Evolutionary conservation across 2,113 vertebrate genomes (phyloP).

Genomic region (Laticauda colubrina): DNA sequence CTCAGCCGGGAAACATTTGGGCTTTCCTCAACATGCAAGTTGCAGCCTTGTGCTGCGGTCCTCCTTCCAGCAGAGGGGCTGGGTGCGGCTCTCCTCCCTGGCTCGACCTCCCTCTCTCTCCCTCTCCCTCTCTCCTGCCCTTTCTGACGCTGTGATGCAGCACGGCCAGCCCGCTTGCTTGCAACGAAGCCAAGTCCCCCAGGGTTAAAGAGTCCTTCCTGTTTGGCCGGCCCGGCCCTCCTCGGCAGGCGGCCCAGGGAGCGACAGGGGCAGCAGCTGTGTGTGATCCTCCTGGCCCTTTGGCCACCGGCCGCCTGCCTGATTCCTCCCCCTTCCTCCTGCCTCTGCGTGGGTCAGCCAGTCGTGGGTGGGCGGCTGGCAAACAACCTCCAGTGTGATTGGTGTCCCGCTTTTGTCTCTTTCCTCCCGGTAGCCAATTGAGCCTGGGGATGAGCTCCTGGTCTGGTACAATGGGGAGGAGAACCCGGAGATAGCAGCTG

Average conservation of each 20-base stretch:
- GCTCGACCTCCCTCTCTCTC: neutral
- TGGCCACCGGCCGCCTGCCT: conserved; percentile 49
- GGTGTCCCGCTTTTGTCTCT: conserved; percentile 71
- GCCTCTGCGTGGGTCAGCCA: neutral
- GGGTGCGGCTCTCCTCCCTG: neutral
- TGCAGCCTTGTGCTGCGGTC: conserved; percentile 7
- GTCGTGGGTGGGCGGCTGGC: conserved; percentile 18
- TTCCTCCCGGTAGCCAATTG: conserved; percentile 81
- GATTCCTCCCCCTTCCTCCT: conserved; percentile 58
- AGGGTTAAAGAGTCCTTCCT: conserved; percentile 53
- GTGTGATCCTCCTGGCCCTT: conserved; percentile 42
- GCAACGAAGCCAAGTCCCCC: neutral
- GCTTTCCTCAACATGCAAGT: neutral
- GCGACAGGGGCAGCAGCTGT: conserved; percentile 54
- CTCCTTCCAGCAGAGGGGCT: conserved; percentile 60
- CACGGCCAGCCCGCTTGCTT: neutral
- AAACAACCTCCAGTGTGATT: conserved; percentile 78
- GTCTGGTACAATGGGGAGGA: conserved; percentile 97
- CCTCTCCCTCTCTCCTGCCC: too few species aligned
- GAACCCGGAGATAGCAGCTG: conserved; percentile 96
- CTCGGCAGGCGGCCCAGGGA: conserved; percentile 10
- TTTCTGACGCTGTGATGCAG: neutral
- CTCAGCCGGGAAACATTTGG: neutral
- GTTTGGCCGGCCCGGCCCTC: conserved; percentile 27
- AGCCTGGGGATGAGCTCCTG: conserved; percentile 88